Evolutionary conservation across 2,888 invertebrate genomes (phyloP).

Genomic region (Drosophila quasianomalipes): DNA sequence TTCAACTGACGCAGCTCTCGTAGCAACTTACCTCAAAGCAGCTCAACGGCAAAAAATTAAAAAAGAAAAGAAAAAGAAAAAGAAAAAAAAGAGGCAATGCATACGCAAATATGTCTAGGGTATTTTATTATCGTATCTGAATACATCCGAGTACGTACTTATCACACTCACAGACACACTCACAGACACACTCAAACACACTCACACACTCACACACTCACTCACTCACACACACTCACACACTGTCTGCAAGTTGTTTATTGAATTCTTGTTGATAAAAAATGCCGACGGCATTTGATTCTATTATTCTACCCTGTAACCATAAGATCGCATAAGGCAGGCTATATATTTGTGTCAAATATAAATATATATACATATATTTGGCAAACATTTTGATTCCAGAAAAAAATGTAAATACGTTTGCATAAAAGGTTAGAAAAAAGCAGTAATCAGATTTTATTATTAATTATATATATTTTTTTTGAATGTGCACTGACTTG

Average conservation of each 20-base stretch:
- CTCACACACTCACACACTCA: too few species aligned
- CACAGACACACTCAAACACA: conserved; percentile 1
- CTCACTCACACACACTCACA: neutral
- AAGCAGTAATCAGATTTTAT: too few species aligned
- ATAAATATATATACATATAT: too few species aligned
- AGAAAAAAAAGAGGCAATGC: conserved; percentile 1
- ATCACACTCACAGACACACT: conserved; percentile 13
- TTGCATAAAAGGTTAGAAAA: too few species aligned
- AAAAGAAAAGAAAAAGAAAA: neutral
- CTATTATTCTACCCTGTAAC: conserved; percentile 18
- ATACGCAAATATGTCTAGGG: conserved; percentile 14
- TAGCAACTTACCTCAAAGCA: conserved; percentile 2
- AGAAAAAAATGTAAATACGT: neutral
- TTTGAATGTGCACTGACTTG: too few species aligned
- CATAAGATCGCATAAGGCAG: neutral
- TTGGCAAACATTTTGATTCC: neutral
- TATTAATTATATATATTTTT: too few species aligned
- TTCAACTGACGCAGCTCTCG: conserved; percentile 10
- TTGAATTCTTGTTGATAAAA: conserved; percentile 39
- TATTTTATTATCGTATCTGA: neutral
- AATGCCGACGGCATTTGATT: conserved; percentile 29
- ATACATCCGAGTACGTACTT: conserved; percentile 13
- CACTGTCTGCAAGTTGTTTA: conserved; percentile 37
- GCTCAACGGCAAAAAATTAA: neutral
- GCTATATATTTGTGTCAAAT: too few species aligned